Evolutionary conservation across 2,113 vertebrate genomes (phyloP).

Genomic region (Zingel zingel): DNA sequence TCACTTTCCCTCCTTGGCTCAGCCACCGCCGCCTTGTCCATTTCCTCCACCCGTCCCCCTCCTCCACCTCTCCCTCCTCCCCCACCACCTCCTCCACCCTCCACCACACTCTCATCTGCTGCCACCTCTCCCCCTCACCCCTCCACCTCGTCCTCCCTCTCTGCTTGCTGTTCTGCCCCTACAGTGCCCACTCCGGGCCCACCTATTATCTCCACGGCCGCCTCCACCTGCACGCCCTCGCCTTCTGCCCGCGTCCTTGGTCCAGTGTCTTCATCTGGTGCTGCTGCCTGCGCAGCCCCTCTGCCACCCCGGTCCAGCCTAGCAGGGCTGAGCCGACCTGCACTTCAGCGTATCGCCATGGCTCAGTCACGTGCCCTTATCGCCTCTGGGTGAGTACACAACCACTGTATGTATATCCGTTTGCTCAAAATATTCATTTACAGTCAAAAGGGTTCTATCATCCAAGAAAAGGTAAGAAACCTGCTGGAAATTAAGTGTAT

Average conservation of each 20-base stretch:
- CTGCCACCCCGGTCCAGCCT: constrained; percentile 85
- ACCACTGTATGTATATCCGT: neutral
- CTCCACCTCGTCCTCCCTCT: constrained; percentile 68
- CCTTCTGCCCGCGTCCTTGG: constrained; percentile 82
- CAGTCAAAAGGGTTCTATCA: neutral
- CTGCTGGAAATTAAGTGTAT: neutral
- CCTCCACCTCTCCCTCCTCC: constrained; percentile 83
- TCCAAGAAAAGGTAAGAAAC: neutral
- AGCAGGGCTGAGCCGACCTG: constrained; percentile 89
- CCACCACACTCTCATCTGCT: constrained; percentile 45
- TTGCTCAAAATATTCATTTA: neutral
- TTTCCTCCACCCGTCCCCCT: constrained; percentile 81
- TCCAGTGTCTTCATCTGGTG: constrained; percentile 70
- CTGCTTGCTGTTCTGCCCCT: constrained; percentile 28
- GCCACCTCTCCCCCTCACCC: constrained; percentile 22
- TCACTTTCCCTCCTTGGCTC: constrained; percentile 71
- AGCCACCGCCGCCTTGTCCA: constrained; percentile 83
- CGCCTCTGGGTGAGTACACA: constrained; percentile 91
- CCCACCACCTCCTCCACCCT: constrained; percentile 69
- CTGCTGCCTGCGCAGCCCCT: constrained; percentile 81
- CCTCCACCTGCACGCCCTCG: constrained; percentile 75
- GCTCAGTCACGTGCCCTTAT: constrained; percentile 96
- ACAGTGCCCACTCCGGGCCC: constrained; percentile 6
- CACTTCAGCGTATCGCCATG: constrained; percentile 93
- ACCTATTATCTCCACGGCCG: constrained; percentile 76